Percentiles rank a stretch among this genome's conserved stretches.
phyloP scores from a whole-genome alignment of 2,797 vertebrate genomes.

The Acipenser ruthenus region DNA sequence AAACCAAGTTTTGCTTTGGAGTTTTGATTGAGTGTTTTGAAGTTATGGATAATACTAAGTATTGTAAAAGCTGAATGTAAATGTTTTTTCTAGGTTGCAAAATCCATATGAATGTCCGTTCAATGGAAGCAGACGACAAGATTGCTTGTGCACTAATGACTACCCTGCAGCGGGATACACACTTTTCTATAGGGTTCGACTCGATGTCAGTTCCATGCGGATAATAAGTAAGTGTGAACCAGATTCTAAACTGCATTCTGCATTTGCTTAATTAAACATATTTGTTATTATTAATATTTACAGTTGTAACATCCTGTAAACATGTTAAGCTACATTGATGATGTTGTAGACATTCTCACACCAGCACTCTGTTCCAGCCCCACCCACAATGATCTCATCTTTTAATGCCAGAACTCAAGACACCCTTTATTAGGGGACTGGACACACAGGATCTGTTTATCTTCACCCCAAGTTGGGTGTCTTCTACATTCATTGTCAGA shows the following conservation, averaged over 20 bases:
- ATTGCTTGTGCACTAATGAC: conserved; percentile 80
- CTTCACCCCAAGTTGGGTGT: not conserved
- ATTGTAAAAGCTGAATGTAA: not conserved
- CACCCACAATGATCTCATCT: not conserved
- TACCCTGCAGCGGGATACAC: conserved; percentile 83
- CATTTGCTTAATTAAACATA: too few relatives aligned
- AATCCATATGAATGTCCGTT: conserved; percentile 91
- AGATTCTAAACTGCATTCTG: too few relatives aligned
- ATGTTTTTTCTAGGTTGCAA: conserved; percentile 58
- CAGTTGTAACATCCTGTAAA: too few relatives aligned
- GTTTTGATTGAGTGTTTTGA: too few relatives aligned
- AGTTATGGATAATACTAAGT: not conserved
- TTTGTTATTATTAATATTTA: too few relatives aligned
- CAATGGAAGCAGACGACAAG: conserved; percentile 80
- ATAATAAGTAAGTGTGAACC: conserved; percentile 74
- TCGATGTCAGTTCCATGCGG: conserved; percentile 78
- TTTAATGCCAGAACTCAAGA: not conserved
- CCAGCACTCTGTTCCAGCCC: not conserved
- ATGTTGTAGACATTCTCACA: not conserved
- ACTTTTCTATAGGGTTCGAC: conserved; percentile 79
- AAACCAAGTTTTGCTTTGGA: too few relatives aligned
- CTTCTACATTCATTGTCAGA: not conserved
- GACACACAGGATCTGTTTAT: not conserved
- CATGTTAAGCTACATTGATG: not conserved
- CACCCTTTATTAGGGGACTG: not conserved